phyloP scores from a whole-genome alignment of 2,113 vertebrate species.

The Ptychochromis oligacanthus region DNA sequence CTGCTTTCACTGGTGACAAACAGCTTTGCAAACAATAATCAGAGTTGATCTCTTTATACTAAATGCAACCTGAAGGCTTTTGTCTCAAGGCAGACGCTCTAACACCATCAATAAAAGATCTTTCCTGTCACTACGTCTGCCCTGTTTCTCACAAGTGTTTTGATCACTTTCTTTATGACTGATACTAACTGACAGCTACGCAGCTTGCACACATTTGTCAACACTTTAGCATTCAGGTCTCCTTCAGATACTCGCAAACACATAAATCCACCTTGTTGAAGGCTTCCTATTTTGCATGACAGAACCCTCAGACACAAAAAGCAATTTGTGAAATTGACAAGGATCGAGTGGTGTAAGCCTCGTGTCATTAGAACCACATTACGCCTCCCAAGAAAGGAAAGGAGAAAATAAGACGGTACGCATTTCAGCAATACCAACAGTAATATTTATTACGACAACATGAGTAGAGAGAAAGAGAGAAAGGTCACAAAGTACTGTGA shows the following conservation, averaged over 20 bases:
- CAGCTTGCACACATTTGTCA: conserved; percentile 23
- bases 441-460: conserved; percentile 99
- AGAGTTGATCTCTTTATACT: conserved; percentile 10
- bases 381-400: conserved; percentile 53
- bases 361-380: conserved; percentile 39
- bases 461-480: conserved; percentile 85
- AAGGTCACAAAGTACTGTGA: conserved; percentile 89
- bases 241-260: conserved; percentile 22
- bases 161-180: conserved; percentile 29
- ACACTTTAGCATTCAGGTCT: conserved; percentile 21
- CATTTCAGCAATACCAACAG: conserved; percentile 95
- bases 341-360: conserved; percentile 60
- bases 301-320: conserved; percentile 53
- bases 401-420: conserved; percentile 85
- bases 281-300: conserved; percentile 47
- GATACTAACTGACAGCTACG: conserved; percentile 4
- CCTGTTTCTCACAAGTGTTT: background rate
- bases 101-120: conserved; percentile 28
- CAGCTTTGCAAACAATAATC: conserved; percentile 13
- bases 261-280: conserved; percentile 22
- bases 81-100: background rate
- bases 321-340: conserved; percentile 89
- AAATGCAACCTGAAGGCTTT: conserved; percentile 19
- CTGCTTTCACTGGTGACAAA: conserved; percentile 17
- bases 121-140: conserved; percentile 4